These are phyloP conservation scores for Psilopsiagon aurifrons DNA, from an alignment of 2,113 vertebrate species.

Conservation along the genomic window DNA sequence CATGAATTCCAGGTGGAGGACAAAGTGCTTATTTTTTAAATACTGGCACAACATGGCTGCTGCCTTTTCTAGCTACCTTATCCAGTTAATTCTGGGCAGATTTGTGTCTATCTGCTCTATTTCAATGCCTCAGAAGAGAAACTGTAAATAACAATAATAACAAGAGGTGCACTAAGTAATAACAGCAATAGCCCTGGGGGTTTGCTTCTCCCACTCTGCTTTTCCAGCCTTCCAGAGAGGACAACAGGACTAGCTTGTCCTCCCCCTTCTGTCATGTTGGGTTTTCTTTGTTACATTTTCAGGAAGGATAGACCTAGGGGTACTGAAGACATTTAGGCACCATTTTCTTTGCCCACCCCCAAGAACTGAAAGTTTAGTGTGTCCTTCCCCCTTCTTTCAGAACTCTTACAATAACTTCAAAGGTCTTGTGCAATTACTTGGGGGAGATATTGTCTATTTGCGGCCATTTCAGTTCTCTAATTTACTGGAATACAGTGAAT, in stretches of 20 bases:
- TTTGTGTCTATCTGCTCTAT: not conserved
- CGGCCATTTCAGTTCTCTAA: not conserved
- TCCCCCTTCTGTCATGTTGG: fast-evolving
- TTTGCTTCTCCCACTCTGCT: not conserved
- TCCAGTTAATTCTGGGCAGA: not conserved
- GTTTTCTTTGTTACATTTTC: not conserved
- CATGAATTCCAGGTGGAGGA: not conserved
- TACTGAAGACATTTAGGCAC: not conserved
- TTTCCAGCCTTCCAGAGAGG: not conserved
- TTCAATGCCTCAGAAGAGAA: not conserved
- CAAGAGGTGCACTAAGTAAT: not conserved
- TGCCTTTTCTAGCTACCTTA: not conserved
- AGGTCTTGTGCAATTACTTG: not conserved
- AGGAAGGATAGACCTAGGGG: not conserved
- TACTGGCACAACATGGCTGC: not conserved
- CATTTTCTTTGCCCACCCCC: not conserved
- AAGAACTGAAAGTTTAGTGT: not conserved
- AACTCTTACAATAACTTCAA: not conserved
- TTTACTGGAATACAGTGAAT: not conserved
- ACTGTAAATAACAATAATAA: not conserved
- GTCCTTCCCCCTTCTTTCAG: not conserved
- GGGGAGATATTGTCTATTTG: not conserved
- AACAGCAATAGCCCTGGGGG: not conserved
- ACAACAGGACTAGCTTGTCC: not conserved
- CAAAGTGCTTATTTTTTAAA: constrained; percentile 30